Evolutionary conservation across 2,113 vertebrate genomes (phyloP).

Genomic region (Sinocyclocheilus grahami): DNA sequence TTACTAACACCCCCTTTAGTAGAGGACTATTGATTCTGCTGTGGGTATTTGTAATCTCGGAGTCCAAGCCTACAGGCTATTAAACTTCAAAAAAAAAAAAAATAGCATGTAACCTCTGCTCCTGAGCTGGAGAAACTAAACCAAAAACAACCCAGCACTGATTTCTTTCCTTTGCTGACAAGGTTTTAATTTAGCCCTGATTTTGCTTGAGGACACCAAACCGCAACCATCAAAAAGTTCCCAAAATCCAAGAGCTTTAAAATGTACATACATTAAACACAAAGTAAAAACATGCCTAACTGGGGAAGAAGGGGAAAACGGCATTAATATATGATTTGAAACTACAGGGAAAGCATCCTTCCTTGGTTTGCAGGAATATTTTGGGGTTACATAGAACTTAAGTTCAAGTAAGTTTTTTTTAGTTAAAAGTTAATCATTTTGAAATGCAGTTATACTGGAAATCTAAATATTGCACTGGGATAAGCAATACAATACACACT

Average conservation of each 20-base stretch:
- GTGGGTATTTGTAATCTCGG: constrained; percentile 36
- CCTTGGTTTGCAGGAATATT: not conserved
- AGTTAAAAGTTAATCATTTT: not conserved
- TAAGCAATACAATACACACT: not conserved
- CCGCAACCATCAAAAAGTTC: constrained; percentile 6
- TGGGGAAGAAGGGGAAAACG: not conserved
- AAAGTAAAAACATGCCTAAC: not conserved
- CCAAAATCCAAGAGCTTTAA: constrained; percentile 3
- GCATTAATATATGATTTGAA: not conserved
- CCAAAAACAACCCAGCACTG: constrained; percentile 9
- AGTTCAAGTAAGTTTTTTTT: not conserved
- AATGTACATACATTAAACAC: not conserved
- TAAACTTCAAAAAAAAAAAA: constrained; percentile 30
- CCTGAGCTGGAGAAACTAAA: constrained; percentile 8
- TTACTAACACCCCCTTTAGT: constrained; percentile 30
- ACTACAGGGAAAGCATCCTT: not conserved
- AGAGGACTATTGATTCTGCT: constrained; percentile 53
- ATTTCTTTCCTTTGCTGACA: constrained; percentile 26
- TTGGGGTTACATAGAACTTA: not conserved
- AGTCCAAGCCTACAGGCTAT: constrained; percentile 48
- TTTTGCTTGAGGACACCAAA: constrained; percentile 11
- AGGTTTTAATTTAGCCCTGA: constrained; percentile 37
- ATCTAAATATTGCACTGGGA: not conserved
- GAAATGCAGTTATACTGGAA: not conserved
- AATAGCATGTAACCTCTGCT: constrained; percentile 16